Evolutionary conservation across 2,113 vertebrate species (phyloP).

Genomic region (Boleophthalmus pectinirostris): DNA sequence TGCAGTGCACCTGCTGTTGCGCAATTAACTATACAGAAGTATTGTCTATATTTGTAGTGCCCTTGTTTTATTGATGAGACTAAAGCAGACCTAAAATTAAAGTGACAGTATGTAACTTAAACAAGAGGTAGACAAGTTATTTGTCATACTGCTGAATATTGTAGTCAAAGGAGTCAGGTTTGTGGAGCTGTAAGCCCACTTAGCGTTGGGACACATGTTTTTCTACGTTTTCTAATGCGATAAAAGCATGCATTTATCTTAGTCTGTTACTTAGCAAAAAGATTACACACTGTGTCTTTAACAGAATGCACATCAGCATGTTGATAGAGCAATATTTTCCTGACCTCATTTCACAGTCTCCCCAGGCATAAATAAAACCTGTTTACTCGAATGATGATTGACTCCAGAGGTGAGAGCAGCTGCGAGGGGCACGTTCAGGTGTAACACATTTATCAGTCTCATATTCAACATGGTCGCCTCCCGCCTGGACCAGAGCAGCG

Average conservation of each 20-base stretch:
- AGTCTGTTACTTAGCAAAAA: too few relatives aligned
- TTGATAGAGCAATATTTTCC: not conserved
- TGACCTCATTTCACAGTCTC: not conserved
- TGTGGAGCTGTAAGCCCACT: too few relatives aligned
- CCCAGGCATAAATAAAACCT: not conserved
- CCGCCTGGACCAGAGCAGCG: slow-evolving; percentile 37
- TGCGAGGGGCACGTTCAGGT: slow-evolving; percentile 23
- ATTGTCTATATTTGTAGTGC: not conserved
- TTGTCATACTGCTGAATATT: too few relatives aligned
- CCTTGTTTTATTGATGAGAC: not conserved
- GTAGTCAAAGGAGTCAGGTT: too few relatives aligned
- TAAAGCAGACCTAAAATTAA: not conserved
- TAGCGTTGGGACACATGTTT: too few relatives aligned
- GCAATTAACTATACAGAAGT: too few relatives aligned
- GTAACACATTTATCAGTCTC: slow-evolving; percentile 26
- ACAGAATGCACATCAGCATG: not conserved
- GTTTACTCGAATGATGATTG: not conserved
- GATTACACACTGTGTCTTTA: not conserved
- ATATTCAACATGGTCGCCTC: slow-evolving; percentile 6
- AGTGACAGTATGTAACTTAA: too few relatives aligned
- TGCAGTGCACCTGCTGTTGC: too few relatives aligned
- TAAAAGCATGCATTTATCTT: too few relatives aligned
- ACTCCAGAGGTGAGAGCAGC: slow-evolving; percentile 17
- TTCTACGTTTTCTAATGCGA: too few relatives aligned
- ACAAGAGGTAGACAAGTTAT: too few relatives aligned